Percentiles rank a stretch among this genome's conserved stretches.
These are phyloP conservation scores for Caenorhabditis inopinata DNA, from an alignment of 1,140 invertebrate species.

Conservation along the genomic window DNA sequence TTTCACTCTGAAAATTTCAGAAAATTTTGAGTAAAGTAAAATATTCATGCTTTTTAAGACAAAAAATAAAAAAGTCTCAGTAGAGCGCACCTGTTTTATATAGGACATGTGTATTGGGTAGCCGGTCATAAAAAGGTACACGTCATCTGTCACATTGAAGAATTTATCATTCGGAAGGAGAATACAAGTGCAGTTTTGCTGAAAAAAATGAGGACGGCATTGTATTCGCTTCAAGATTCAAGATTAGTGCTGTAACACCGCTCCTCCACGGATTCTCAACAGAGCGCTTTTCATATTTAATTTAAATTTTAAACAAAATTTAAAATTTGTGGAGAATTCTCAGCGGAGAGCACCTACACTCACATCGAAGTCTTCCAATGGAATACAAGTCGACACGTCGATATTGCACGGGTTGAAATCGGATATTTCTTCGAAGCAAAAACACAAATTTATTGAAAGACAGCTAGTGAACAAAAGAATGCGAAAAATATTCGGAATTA, in stretches of 20 bases:
- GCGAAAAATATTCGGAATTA: not conserved
- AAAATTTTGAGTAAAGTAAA: not conserved
- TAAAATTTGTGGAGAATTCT: not conserved
- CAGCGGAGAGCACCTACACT: not conserved
- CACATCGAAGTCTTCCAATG: slow-evolving; percentile 34
- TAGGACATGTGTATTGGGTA: slow-evolving; percentile 11
- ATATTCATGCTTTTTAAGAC: too few relatives aligned
- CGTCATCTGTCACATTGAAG: slow-evolving; percentile 3
- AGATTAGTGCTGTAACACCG: too few relatives aligned
- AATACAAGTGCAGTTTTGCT: slow-evolving; percentile 12
- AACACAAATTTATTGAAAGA: not conserved
- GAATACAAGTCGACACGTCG: slow-evolving; percentile 14
- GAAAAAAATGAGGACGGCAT: not conserved
- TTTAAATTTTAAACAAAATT: not conserved
- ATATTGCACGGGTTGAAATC: slow-evolving; percentile 16
- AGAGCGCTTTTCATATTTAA: not conserved
- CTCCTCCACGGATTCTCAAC: too few relatives aligned
- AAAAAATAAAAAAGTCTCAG: not conserved
- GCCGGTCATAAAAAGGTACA: not conserved
- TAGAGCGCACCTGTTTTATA: not conserved
- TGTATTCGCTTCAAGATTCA: too few relatives aligned
- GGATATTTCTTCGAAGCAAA: slow-evolving; percentile 6
- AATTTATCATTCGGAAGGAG: not conserved
- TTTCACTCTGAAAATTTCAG: not conserved
- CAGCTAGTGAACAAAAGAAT: not conserved